Base-by-base conservation (phyloP, 1,140 invertebrate genomes). In the Papilio polytes region DNA sequence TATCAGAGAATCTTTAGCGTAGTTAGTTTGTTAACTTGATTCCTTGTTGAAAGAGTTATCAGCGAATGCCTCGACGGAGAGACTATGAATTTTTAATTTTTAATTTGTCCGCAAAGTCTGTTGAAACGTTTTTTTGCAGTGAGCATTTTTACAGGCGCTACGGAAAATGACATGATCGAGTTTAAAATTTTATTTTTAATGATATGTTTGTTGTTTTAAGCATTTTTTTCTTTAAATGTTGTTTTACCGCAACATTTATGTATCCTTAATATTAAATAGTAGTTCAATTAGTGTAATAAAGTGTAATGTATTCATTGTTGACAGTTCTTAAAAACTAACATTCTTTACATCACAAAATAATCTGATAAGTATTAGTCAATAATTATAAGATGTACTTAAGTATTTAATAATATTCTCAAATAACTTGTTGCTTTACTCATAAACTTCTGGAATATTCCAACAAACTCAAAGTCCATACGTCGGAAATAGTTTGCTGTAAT, bases 51-150 rank as follows among this genome's bases (percentile, higher is more conserved):
- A 70, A 70, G 22, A 70, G 63, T 70, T 70, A 31, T 70, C 63
- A 31, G 63, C 22, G 63, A 70, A 26, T 22, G 2, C 10, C 63
- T 31, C 63, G 63, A 15, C 26, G 63, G 26, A 31, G 59, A 12
- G 63, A 31, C 63, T 31, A 31, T 70, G 63, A 70, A 70, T 70
- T 70, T 70, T 70, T 70, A 70, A 70, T 70, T 70, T 70, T 70
- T 70, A 70, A 70, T 70, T 70, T 70, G 63, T 70, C 26, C 63
- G 63, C 3, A 31, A 31, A 31, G 26, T 66, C 22, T 31, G 31
- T 26, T 12, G 12, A 66, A 63, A 26, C 63, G 22, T 26, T 66
- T 66, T 36, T 31, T 66, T 66, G 63, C 22, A 31, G 63, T 36
- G n/a, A 63, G 26, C 13, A 66, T 66, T 66, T 26, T 12, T 66